Conservation (phyloP, 2,888 invertebrate species). For the Apocheima hispidaria region DNA sequence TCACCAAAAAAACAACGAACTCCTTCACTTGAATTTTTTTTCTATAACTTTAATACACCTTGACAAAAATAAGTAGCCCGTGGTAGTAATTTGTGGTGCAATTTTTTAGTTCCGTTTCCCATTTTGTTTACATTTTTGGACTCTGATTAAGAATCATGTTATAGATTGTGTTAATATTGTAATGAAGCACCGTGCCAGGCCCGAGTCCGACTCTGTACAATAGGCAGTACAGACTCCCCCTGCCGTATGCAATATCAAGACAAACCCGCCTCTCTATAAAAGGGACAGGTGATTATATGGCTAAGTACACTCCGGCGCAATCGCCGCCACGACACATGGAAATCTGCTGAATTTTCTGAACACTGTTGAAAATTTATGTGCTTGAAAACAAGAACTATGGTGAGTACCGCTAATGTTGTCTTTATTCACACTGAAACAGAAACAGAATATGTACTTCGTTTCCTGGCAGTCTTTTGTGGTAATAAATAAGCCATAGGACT, state of each 20-base stretch:
- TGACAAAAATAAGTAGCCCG: too few relatives aligned
- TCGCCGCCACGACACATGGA: constrained; percentile 74
- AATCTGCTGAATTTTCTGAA: constrained; percentile 54
- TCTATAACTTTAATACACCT: too few relatives aligned
- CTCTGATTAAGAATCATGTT: not conserved
- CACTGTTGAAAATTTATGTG: constrained; percentile 41
- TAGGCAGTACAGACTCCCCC: constrained; percentile 77
- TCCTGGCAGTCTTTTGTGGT: not conserved
- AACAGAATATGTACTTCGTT: not conserved
- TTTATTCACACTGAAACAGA: not conserved
- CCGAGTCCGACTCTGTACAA: constrained; percentile 68
- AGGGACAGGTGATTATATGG: constrained; percentile 82
- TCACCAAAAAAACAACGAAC: too few relatives aligned
- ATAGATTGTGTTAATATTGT: too few relatives aligned
- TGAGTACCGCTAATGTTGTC: constrained; percentile 41
- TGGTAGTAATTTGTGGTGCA: too few relatives aligned
- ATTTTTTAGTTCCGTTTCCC: too few relatives aligned
- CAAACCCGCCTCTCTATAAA: constrained; percentile 84
- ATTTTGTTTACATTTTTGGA: not conserved
- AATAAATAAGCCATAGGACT: not conserved
- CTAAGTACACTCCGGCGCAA: constrained; percentile 80
- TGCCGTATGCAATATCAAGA: constrained; percentile 78
- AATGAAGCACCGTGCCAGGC: not conserved
- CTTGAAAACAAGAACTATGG: constrained; percentile 42
- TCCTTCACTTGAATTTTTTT: too few relatives aligned